Evolutionary conservation across 2,888 invertebrate genomes (phyloP).

Genomic region (Deroplatys truncata): DNA sequence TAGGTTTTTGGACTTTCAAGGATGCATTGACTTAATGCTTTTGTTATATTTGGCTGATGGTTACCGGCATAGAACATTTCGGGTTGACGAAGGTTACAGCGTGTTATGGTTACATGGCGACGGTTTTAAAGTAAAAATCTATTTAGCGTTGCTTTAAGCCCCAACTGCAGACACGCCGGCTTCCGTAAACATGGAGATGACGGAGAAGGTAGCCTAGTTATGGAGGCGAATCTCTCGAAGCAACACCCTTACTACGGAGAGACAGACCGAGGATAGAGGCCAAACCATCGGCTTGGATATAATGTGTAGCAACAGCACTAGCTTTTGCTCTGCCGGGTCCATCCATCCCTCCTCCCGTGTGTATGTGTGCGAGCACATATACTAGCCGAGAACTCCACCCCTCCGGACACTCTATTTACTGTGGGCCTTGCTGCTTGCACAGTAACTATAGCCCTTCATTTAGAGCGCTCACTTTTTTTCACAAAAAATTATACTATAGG

Average conservation of each 20-base stretch:
- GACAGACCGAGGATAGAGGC: neutral
- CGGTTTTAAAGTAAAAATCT: neutral
- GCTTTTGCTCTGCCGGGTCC: neutral
- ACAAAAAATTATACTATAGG: constrained; percentile 3
- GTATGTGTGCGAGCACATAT: neutral
- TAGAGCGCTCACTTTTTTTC: constrained; percentile 4
- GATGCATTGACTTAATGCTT: no score
- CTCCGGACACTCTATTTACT: neutral
- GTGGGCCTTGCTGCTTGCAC: neutral
- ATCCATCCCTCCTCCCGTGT: neutral
- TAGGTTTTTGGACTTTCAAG: no score
- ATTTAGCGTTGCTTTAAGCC: neutral
- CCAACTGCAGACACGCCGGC: neutral
- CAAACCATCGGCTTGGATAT: neutral
- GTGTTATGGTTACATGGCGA: no score
- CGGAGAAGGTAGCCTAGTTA: neutral
- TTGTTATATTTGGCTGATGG: no score
- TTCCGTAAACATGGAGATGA: neutral
- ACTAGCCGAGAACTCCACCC: neutral
- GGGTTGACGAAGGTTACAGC: no score
- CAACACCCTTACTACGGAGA: neutral
- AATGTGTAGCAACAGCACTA: neutral
- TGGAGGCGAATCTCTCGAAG: neutral
- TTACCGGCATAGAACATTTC: no score
- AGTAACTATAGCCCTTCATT: constrained; percentile 3